Evolutionary conservation across 2,113 vertebrate genomes (phyloP).

Genomic region (Actinemys pallida): DNA sequence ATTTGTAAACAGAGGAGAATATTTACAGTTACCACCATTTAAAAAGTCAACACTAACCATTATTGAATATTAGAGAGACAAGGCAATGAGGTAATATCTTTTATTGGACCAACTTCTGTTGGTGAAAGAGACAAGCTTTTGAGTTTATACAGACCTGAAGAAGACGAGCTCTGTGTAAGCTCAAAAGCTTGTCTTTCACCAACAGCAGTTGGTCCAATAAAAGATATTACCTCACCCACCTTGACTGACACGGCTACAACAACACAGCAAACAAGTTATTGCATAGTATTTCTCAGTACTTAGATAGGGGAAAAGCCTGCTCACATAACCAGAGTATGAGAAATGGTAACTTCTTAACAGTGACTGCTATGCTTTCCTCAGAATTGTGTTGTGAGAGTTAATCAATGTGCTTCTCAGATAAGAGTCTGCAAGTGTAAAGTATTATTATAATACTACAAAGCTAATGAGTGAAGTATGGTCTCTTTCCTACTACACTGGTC

Average conservation of each 20-base stretch:
- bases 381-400: not conserved
- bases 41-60: not conserved
- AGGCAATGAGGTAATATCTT: not conserved
- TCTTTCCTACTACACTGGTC: not conserved
- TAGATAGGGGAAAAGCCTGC: constrained; percentile 25
- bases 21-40: not conserved
- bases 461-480: not conserved
- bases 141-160: not conserved
- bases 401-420: constrained; percentile 18
- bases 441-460: constrained; percentile 14
- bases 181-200: not conserved
- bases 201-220: not conserved
- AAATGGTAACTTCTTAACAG: not conserved
- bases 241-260: not conserved
- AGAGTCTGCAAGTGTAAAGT: constrained; percentile 13
- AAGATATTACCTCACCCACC: not conserved
- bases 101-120: not conserved
- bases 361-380: not conserved
- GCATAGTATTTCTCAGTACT: not conserved
- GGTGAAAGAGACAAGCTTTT: not conserved
- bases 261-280: not conserved
- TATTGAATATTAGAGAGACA: not conserved
- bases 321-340: not conserved
- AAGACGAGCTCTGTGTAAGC: not conserved
- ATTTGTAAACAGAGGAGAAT: constrained; percentile 11